These are phyloP conservation scores for Coluber constrictor DNA, from an alignment of 2,797 vertebrate species.

Conservation along the genomic window DNA sequence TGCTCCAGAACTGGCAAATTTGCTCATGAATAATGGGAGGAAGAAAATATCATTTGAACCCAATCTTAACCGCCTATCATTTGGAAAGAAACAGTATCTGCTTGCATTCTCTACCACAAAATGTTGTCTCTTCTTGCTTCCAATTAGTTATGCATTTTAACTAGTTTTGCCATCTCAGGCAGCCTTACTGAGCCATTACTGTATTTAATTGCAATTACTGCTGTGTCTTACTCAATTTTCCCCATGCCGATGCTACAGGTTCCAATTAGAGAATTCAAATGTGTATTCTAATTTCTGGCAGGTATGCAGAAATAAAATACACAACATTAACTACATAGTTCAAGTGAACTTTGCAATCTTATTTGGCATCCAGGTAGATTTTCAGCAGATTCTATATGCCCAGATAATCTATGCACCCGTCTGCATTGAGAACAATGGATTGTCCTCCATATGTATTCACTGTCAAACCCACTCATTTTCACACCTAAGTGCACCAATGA, in stretches of 20 bases:
- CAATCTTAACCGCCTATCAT: not conserved
- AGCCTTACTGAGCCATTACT: not conserved
- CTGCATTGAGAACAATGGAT: not conserved
- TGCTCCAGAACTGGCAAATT: not conserved
- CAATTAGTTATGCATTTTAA: not conserved
- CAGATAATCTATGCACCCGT: not conserved
- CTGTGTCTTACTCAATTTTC: not conserved
- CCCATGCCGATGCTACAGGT: not conserved
- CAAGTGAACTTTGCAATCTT: not conserved
- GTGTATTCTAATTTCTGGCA: not conserved
- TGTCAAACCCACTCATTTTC: not conserved
- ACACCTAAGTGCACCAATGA: not conserved
- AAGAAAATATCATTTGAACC: not conserved
- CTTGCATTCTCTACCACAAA: not conserved
- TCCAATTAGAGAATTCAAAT: not conserved
- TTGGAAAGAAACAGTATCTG: not conserved
- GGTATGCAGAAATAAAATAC: not conserved
- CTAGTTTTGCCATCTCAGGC: not conserved
- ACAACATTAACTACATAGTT: not conserved
- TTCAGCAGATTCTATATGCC: not conserved
- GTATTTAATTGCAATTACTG: not conserved
- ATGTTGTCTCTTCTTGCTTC: not conserved
- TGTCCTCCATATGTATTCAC: not conserved
- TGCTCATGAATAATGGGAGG: not conserved
- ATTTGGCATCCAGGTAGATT: not conserved